These are phyloP conservation scores for Tupaia chinensis DNA, from an alignment of 2,113 vertebrate species.

Conservation along the genomic window DNA sequence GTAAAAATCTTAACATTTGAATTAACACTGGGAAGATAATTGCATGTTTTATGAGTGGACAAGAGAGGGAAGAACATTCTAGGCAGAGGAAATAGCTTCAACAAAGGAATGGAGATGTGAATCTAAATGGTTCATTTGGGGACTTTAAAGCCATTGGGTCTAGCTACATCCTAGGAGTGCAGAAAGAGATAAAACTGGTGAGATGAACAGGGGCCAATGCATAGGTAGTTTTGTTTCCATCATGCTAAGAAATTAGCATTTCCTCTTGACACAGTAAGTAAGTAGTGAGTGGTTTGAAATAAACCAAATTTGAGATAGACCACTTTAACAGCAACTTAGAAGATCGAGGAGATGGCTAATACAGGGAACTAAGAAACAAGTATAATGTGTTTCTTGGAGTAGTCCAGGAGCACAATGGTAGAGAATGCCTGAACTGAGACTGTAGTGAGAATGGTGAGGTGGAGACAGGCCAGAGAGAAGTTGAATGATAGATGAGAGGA, in stretches of 20 bases:
- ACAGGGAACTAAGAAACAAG: background rate
- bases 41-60: background rate
- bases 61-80: background rate
- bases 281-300: background rate
- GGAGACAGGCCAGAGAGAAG: background rate
- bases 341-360: background rate
- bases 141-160: background rate
- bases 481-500: background rate
- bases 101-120: background rate
- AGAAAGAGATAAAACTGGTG: slow-evolving; percentile 30
- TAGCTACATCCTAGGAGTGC: background rate
- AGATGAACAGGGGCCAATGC: background rate
- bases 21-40: slow-evolving; percentile 20
- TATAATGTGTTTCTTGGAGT: background rate
- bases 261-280: background rate
- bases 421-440: background rate
- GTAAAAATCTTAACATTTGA: background rate
- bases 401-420: background rate
- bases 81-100: background rate
- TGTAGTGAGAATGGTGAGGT: background rate
- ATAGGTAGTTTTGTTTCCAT: background rate
- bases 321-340: background rate
- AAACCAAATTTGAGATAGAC: background rate
- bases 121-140: background rate
- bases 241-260: slow-evolving; percentile 10